Base-by-base conservation (phyloP, 2,113 vertebrate genomes). In the Takifugu bimaculatus region DNA sequence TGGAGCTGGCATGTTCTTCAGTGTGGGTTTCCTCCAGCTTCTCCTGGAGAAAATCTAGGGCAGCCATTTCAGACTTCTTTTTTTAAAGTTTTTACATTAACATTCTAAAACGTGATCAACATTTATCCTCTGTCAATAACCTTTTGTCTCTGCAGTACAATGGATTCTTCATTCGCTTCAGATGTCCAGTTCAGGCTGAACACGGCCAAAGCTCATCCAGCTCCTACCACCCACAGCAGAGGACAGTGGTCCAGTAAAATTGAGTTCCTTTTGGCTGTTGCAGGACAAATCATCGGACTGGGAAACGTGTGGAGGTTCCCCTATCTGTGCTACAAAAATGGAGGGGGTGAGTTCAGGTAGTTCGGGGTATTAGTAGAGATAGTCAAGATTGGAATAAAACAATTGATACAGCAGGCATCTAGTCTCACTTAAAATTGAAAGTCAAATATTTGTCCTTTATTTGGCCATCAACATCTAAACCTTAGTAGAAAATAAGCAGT, bases 231-330 rank as follows among this genome's bases (percentile, higher is more conserved):
- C 60, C 26, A 11, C 35, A 57, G 57, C 2, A 84, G 91, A 70
- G 90, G 85, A 39, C 82, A 92, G 64, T 92, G 91, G 91, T 87
- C 87, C 0, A 91, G 60, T 68, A 92, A 92, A 80, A n/a, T 87
- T 4, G 90, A 92, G 73, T 92, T 90, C 70, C 86, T 92, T 49
- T 78, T 92, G 57, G 91, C 90, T 52, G 90, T 92, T 2, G 91
- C 91, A 0, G 91, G 91, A 68, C 91, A 92, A 68, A 92, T 92
- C 69, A 87, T 92, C 13, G 91, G 91, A 6, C 71, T 92, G 1
- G 91, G 91, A 75, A 92, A 92, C 57, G 90, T 92, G 54, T 92
- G 91, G 91, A 78, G 91, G 68, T 92, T 92, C 60, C 91, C 91
- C 54, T 92, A 92, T 65, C 71, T 92, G 63, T 92, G 90, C 81